Percentiles rank a stretch among this genome's conserved stretches.
These are phyloP conservation scores for Steinernema feltiae DNA, from an alignment of 1,140 invertebrate species.

Conservation along the genomic window DNA sequence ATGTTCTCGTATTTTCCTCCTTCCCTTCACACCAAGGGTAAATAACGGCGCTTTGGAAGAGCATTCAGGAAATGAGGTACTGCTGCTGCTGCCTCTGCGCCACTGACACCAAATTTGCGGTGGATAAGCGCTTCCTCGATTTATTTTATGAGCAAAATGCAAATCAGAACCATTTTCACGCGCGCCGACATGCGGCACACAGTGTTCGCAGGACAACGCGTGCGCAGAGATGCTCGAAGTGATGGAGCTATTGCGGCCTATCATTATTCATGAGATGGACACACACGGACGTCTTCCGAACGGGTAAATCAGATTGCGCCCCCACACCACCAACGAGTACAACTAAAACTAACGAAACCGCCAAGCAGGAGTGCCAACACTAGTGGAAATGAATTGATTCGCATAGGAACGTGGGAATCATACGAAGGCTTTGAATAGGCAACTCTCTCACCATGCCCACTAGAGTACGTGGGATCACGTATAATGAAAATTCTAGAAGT, in stretches of 20 bases:
- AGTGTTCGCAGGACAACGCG: neutral
- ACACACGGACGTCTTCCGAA: neutral
- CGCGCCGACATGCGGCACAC: too few relatives aligned
- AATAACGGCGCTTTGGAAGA: neutral
- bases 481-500: too few relatives aligned
- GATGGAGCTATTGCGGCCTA: neutral
- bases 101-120: neutral
- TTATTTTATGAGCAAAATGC: too few relatives aligned
- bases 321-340: neutral
- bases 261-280: slow-evolving; percentile 14
- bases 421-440: neutral
- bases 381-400: neutral
- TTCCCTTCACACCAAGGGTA: neutral
- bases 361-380: neutral
- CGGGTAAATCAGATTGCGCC: neutral
- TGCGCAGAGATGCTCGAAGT: neutral
- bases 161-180: too few relatives aligned
- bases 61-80: neutral
- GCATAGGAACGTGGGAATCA: neutral
- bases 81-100: too few relatives aligned
- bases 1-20: neutral
- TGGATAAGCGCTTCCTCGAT: too few relatives aligned
- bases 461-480: neutral
- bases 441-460: neutral
- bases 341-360: neutral